These are phyloP conservation scores for Nesoenas mayeri DNA, from an alignment of 2,113 vertebrate genomes.

Conservation along the genomic window DNA sequence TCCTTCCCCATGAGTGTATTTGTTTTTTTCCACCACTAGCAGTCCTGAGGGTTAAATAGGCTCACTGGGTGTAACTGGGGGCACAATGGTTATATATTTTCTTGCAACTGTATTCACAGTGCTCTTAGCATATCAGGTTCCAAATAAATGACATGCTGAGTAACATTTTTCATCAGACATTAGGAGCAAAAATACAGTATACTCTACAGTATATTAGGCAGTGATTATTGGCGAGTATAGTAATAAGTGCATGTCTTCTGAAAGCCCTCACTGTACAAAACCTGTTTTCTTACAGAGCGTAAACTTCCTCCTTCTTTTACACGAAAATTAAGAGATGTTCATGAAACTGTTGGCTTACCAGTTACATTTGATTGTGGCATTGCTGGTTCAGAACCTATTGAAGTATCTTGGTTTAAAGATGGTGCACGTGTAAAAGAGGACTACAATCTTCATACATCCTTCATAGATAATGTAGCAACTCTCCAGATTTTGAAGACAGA, in stretches of 20 bases:
- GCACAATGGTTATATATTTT: neutral
- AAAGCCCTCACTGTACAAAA: neutral
- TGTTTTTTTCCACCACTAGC: neutral
- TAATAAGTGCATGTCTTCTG: neutral
- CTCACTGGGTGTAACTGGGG: neutral
- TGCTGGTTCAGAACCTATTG: slow-evolving; percentile 89
- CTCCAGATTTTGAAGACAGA: slow-evolving; percentile 85
- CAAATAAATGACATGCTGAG: neutral
- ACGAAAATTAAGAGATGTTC: slow-evolving; percentile 90
- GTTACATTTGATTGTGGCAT: slow-evolving; percentile 90
- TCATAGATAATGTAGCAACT: slow-evolving; percentile 87
- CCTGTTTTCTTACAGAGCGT: slow-evolving; percentile 83
- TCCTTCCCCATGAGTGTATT: neutral
- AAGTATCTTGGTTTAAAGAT: slow-evolving; percentile 93
- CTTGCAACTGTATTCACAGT: neutral
- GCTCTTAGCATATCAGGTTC: neutral
- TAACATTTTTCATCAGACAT: neutral
- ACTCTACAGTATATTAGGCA: neutral
- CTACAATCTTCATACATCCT: slow-evolving; percentile 83
- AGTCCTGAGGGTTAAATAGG: neutral
- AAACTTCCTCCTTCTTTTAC: slow-evolving; percentile 94
- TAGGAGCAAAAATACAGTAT: neutral
- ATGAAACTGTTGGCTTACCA: slow-evolving; percentile 85
- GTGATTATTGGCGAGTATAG: neutral
- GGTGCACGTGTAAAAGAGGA: slow-evolving; percentile 77